Conservation (phyloP, 2,888 invertebrate species). For the Ctena decussata region DNA sequence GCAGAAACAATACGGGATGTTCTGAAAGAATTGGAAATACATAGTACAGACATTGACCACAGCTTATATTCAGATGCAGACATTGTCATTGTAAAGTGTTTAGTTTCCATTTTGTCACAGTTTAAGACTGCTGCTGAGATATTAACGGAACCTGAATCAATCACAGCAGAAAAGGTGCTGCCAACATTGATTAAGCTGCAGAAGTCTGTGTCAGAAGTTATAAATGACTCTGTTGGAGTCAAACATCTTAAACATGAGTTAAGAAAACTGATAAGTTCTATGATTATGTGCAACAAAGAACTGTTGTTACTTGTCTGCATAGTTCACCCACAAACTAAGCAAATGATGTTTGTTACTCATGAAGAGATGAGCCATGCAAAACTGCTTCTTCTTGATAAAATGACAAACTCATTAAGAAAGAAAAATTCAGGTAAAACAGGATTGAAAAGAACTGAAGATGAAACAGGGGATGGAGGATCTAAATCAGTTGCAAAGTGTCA, state of each 20-base stretch:
- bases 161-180: constrained; percentile 57
- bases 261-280: constrained; percentile 36
- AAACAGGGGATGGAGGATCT: background rate
- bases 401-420: constrained; percentile 2
- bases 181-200: constrained; percentile 62
- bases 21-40: constrained; percentile 34
- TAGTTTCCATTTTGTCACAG: constrained; percentile 44
- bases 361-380: constrained; percentile 45
- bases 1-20: constrained; percentile 55
- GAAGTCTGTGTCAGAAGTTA: constrained; percentile 42
- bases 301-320: constrained; percentile 52
- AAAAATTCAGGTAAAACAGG: background rate
- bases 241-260: constrained; percentile 34
- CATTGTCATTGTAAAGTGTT: constrained; percentile 32
- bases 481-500: background rate
- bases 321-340: constrained; percentile 62
- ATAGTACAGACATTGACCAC: background rate
- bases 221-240: constrained; percentile 40
- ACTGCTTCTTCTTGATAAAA: constrained; percentile 45
- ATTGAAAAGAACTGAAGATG: background rate
- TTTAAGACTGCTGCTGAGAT: constrained; percentile 61
- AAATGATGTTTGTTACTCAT: constrained; percentile 59
- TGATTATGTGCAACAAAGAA: constrained; percentile 32
- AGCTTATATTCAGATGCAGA: constrained; percentile 4
- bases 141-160: constrained; percentile 43